Base-by-base conservation (phyloP, 1,140 invertebrate species). In the Cyclargus thomasi region DNA sequence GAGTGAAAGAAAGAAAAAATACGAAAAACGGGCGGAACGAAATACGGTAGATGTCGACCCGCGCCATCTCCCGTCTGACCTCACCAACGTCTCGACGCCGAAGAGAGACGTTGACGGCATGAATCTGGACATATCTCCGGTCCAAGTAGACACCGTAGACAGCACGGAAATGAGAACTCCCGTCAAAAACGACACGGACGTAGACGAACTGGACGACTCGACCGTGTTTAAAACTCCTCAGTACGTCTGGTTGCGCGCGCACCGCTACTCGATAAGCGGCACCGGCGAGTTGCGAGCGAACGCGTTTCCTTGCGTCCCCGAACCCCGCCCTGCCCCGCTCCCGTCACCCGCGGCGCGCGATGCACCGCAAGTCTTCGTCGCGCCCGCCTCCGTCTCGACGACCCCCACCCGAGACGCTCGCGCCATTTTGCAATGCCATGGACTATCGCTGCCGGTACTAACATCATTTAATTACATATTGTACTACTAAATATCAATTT, bases 401-500 rank as follows among this genome's bases (percentile, higher is more conserved):
- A 79, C 80, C 70, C 80, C 80, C 79, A 81, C 73, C 80, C 83
- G 81, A 77, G 85, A 81, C 82, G 84, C 75, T 73, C 85, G 81
- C 79, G 79, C 84, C 82, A 87, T 85, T 77, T 85, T 82, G 79
- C 87, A 88, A 90, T 85, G 83, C 85, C 84, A 88, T 85, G 87
- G 88, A 88, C 80, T 87, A 83, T 86, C 83, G 85, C 85, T 88
- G 79, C 88, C 89, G 90, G 90, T 91, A 91, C 90, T 91, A 91
- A 91, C 90, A 82, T 81, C 85, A 90, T 90, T 90, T 90, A 85
- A 87, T 86, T 88, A 72, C 80, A 86, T 65, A 55, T 65, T 64
- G 72, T 86, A 79, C 69, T 86, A 83, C 84, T 86, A 86, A 86
- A 86, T 79, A 78, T 73, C 82, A 85, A 75, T 67, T 74, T 73